Evolutionary conservation across 1,140 invertebrate genomes (phyloP), one percentile per base, ranked within the genome.

Genomic region (Neoseiulus cucumeris): DNA sequence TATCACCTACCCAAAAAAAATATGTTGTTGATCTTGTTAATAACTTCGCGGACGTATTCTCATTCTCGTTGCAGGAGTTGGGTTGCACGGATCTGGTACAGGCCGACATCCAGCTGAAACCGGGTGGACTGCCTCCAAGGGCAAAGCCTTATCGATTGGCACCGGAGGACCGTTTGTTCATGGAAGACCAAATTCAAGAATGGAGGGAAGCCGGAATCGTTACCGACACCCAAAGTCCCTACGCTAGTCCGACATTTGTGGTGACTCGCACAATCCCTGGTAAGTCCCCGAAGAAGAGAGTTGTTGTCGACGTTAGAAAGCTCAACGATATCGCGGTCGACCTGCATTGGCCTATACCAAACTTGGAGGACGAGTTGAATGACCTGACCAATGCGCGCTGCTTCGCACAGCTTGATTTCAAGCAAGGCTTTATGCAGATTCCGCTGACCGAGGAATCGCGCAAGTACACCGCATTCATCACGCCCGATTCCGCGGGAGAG

Each of bases 401-500:
- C 14, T 69, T 69, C 33, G 66, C 66, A 0, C 42, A 42, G 1
- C 20, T 70, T 17, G 69, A 70, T 33, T 29, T 68, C 7, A 67
- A n/a, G 29, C 42, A 55, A 25, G 69, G 47, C 0, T 70, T 65
- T 65, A 64, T 51, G 17, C 69, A 70, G 17, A 44, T 70, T n/a
- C n/a, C 29, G 9, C n/a, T 70, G 14, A 20, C 44, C 17, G 18
- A 44, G 20, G 64, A 42, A 20, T 17, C 30, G 33, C 66, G 33
- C 45, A 30, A 69, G 42, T 66, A 67, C 25, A 67, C 68, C 2
- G n/a, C 68, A 4, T 69, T 69, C 64, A 22, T 69, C 4, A 69
- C 68, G n/a, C 39, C 42, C 14, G 41, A 64, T 18, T 67, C 67
- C 0, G 55, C 44, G n/a, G 67, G 65, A n/a, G 14, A 69, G 22